These are phyloP conservation scores for Tenthredo amoena DNA, from an alignment of 2,888 invertebrate genomes.

Conservation along the genomic window DNA sequence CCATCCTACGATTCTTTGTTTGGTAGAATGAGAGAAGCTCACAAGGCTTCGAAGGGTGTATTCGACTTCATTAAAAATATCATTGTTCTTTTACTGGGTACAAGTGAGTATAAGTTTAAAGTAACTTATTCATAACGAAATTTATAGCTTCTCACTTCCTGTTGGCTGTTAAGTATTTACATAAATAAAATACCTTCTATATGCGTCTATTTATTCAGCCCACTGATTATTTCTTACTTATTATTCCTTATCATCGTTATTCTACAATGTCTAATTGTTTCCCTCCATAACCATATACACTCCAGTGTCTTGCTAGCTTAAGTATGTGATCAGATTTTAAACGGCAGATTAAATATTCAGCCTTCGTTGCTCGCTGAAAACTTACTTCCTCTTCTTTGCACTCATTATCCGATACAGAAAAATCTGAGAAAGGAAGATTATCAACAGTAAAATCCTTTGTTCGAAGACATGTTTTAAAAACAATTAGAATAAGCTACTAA, in stretches of 20 bases:
- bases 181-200: not conserved
- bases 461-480: not conserved
- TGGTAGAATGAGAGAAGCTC: slow-evolving; percentile 83
- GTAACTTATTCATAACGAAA: slow-evolving; percentile 21
- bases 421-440: not conserved
- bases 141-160: slow-evolving; percentile 34
- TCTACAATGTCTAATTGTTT: slow-evolving; percentile 48
- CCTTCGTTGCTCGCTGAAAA: not conserved
- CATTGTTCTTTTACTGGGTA: slow-evolving; percentile 81
- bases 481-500: not conserved
- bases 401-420: not conserved
- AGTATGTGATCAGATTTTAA: slow-evolving; percentile 38
- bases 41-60: slow-evolving; percentile 81
- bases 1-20: slow-evolving; percentile 85
- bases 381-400: not conserved
- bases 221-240: not conserved
- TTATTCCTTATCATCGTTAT: not conserved
- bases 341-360: slow-evolving; percentile 11
- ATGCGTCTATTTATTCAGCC: not conserved
- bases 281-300: slow-evolving; percentile 10
- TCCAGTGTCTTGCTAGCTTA: slow-evolving; percentile 5
- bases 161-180: not conserved
- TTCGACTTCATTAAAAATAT: slow-evolving; percentile 83
- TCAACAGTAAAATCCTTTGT: not conserved
- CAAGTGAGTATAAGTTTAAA: slow-evolving; percentile 81